Evolutionary conservation across 2,113 vertebrate species (phyloP).

Genomic region (Neopipo cinnamomea): DNA sequence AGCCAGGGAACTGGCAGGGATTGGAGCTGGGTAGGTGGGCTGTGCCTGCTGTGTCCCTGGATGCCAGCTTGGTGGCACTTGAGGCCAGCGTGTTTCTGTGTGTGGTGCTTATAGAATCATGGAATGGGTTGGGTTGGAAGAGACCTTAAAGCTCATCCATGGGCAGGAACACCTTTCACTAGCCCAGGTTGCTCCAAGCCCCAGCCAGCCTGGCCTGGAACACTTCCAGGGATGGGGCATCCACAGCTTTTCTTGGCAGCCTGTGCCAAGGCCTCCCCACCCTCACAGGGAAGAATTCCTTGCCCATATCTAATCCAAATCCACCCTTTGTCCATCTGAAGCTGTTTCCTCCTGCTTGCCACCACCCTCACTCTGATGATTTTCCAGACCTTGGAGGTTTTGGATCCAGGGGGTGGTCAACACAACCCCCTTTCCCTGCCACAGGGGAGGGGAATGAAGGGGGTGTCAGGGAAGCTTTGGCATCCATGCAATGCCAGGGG

Average conservation of each 20-base stretch:
- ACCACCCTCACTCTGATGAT: not conserved
- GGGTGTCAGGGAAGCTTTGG: not conserved
- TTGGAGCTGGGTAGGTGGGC: not conserved
- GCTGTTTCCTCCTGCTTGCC: not conserved
- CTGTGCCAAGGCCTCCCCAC: not conserved
- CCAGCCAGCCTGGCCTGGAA: not conserved
- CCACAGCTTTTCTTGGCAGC: not conserved
- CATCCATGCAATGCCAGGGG: fast-evolving
- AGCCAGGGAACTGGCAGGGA: not conserved
- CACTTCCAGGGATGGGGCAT: not conserved
- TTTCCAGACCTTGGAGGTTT: not conserved
- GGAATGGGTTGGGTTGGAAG: not conserved
- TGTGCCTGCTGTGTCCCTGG: not conserved
- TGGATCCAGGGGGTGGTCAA: not conserved
- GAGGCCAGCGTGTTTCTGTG: fast-evolving
- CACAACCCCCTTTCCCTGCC: not conserved
- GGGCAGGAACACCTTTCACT: not conserved
- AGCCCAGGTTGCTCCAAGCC: not conserved
- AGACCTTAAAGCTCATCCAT: not conserved
- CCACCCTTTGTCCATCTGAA: not conserved
- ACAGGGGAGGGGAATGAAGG: not conserved
- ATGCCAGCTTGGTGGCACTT: not conserved
- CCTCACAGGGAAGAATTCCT: not conserved
- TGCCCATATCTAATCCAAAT: not conserved
- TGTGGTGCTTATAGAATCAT: not conserved